Percentiles rank a stretch among this genome's conserved stretches.
phyloP scores from a whole-genome alignment of 2,888 invertebrate genomes.

The Erebia ligea region DNA sequence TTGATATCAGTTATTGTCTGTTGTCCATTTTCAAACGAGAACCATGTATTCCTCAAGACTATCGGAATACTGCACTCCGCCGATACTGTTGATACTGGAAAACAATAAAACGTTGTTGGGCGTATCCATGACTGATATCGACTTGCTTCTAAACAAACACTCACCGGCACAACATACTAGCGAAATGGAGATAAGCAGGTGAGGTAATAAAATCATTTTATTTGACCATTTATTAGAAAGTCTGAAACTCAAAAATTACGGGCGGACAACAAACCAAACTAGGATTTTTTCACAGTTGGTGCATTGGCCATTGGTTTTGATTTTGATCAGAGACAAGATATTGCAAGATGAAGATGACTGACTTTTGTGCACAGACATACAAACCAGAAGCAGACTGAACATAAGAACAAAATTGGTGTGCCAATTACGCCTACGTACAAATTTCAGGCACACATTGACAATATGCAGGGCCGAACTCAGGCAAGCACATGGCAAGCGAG shows the following conservation, averaged over 20 bases:
- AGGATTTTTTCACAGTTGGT: no score
- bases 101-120: slow-evolving; percentile 52
- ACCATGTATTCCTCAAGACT: slow-evolving; percentile 94
- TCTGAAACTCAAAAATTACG: background rate
- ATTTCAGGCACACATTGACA: no score
- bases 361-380: no score
- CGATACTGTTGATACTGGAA: slow-evolving; percentile 62
- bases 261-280: background rate
- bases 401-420: no score
- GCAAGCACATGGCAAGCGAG: no score
- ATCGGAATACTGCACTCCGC: slow-evolving; percentile 88
- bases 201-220: background rate
- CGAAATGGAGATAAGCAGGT: slow-evolving; percentile 4
- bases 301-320: no score
- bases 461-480: no score
- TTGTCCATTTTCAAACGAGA: slow-evolving; percentile 93
- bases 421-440: no score
- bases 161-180: slow-evolving; percentile 19
- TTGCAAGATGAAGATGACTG: no score
- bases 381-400: no score
- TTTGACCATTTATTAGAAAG: background rate
- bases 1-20: slow-evolving; percentile 93
- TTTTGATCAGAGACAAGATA: no score
- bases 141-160: slow-evolving; percentile 1
- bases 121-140: slow-evolving; percentile 55